A percentile compares a stretch with the other conserved stretches of the same genome.
Conservation (phyloP, 1,140 invertebrate genomes). For the Piezodorus guildinii region DNA sequence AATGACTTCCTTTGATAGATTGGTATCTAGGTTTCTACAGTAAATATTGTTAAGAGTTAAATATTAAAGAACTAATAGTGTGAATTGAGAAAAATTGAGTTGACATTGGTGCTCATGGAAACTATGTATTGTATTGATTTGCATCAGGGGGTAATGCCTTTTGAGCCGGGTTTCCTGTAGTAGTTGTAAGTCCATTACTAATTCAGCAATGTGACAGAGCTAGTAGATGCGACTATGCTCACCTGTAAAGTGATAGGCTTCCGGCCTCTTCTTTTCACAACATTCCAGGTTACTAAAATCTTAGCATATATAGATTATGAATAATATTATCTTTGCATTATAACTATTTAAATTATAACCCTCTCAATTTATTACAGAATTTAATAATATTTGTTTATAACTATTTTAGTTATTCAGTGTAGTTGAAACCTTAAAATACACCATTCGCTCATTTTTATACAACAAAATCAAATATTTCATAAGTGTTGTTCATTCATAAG, state of each 20-base stretch:
- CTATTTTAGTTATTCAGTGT: too few relatives aligned
- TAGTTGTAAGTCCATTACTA: not conserved
- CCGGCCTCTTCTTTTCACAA: slow-evolving; percentile 23
- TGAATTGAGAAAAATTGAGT: not conserved
- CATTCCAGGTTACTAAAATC: slow-evolving; percentile 23
- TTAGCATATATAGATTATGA: not conserved
- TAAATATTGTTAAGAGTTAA: too few relatives aligned
- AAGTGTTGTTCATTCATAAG: too few relatives aligned
- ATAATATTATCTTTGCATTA: not conserved
- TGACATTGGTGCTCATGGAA: not conserved
- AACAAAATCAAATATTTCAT: too few relatives aligned
- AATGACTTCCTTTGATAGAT: too few relatives aligned
- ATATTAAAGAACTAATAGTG: slow-evolving; percentile 8
- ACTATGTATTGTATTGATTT: not conserved
- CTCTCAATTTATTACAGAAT: too few relatives aligned
- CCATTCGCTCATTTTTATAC: too few relatives aligned
- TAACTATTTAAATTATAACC: not conserved
- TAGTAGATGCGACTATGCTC: slow-evolving; percentile 21
- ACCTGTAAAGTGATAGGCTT: slow-evolving; percentile 27
- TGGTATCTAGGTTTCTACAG: too few relatives aligned
- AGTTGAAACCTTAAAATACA: too few relatives aligned
- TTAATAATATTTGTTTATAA: too few relatives aligned
- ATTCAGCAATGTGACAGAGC: too few relatives aligned
- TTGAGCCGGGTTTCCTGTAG: too few relatives aligned
- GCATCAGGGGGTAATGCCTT: not conserved